Percentiles rank a stretch among this genome's conserved stretches.
Evolutionary conservation across 2,113 vertebrate genomes (phyloP).

Genomic region (Centrocercus urophasianus): DNA sequence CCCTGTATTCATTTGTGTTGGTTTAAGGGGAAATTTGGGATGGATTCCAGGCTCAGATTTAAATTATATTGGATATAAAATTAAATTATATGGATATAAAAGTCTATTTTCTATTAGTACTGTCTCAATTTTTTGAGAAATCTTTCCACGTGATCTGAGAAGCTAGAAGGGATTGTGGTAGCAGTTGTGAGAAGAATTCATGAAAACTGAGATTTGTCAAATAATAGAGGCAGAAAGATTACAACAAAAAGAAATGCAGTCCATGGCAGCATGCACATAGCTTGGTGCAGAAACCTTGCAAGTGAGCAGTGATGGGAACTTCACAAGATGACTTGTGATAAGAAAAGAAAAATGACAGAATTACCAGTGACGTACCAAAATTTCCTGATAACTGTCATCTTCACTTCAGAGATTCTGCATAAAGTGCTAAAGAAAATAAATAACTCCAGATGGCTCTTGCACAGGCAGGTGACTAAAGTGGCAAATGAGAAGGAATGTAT

Average conservation of each 20-base stretch:
- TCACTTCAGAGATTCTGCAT: not conserved
- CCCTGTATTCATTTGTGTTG: not conserved
- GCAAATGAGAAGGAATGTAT: not conserved
- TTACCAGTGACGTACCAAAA: not conserved
- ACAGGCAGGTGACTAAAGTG: not conserved
- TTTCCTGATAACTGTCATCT: not conserved
- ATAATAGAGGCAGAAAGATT: not conserved
- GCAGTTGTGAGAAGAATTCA: not conserved
- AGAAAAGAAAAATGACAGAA: not conserved
- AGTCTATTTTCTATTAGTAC: not conserved
- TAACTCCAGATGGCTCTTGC: not conserved
- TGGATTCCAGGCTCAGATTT: not conserved
- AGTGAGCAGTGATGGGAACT: not conserved
- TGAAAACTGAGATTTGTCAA: not conserved
- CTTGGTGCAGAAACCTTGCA: not conserved
- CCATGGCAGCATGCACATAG: not conserved
- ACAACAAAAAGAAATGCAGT: not conserved
- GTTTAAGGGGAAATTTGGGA: not conserved
- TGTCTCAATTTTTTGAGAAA: not conserved
- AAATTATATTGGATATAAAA: not conserved
- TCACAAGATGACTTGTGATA: not conserved
- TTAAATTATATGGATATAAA: not conserved
- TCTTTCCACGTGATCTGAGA: not conserved
- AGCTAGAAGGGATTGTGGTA: not conserved
- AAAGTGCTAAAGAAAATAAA: not conserved